These are phyloP conservation scores for Phoeniculus purpureus DNA, from an alignment of 2,797 vertebrate genomes.

Conservation along the genomic window DNA sequence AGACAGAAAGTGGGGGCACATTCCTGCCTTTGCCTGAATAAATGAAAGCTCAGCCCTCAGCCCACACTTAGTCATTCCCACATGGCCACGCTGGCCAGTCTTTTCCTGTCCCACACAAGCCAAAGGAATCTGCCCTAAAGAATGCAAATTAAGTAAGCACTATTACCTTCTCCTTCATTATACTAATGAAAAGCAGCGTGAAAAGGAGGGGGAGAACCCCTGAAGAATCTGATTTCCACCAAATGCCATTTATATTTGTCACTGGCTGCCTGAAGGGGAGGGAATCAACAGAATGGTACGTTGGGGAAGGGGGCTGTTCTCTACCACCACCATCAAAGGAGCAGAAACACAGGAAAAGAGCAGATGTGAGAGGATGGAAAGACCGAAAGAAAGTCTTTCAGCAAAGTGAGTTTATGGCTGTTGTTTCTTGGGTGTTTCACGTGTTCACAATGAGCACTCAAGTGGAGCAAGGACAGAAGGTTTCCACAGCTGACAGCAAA, in stretches of 20 bases:
- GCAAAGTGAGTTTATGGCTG: background rate
- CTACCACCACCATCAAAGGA: background rate
- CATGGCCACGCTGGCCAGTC: background rate
- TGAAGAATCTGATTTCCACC: conserved; percentile 10
- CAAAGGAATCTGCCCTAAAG: background rate
- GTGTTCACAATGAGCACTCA: background rate
- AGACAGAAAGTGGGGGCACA: background rate
- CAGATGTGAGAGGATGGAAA: background rate
- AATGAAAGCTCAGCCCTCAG: background rate
- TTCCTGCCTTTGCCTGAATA: background rate
- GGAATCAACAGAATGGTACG: background rate
- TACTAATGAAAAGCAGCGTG: background rate
- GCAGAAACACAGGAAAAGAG: background rate
- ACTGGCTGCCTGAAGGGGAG: background rate
- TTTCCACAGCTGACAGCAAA: background rate
- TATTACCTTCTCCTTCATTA: background rate
- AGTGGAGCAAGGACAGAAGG: background rate
- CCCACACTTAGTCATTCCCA: background rate
- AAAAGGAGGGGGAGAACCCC: background rate
- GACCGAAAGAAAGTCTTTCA: background rate
- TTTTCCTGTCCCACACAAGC: background rate
- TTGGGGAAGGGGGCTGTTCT: background rate
- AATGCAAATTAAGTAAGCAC: background rate
- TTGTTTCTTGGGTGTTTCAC: background rate
- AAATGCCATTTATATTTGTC: conserved; percentile 22